These are phyloP conservation scores for Ischnura elegans DNA, from an alignment of 2,888 invertebrate genomes.

Conservation along the genomic window DNA sequence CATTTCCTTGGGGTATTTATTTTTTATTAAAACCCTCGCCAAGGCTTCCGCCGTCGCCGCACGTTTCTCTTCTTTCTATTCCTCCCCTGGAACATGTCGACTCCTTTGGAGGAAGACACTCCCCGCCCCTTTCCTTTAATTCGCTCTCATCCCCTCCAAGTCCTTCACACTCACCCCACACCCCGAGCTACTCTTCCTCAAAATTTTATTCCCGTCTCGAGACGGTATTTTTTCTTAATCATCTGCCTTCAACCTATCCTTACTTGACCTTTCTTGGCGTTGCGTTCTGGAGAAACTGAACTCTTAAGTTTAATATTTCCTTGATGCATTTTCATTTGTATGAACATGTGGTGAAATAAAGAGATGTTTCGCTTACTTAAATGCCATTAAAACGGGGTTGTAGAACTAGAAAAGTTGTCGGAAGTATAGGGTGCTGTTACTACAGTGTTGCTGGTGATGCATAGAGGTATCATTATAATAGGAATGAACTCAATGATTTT, in stretches of 20 bases:
- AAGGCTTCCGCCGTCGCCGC: neutral
- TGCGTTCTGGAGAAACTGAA: neutral
- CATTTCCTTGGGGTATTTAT: constrained; percentile 51
- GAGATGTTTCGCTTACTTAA: no score
- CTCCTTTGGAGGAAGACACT: neutral
- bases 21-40: constrained; percentile 32
- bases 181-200: neutral
- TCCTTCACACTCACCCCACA: neutral
- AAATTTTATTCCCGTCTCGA: neutral
- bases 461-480: no score
- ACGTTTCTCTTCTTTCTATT: neutral
- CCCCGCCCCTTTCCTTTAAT: neutral
- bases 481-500: no score
- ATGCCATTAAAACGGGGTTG: no score
- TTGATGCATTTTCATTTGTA: no score
- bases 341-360: no score
- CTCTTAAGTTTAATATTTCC: no score
- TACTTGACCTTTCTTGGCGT: neutral
- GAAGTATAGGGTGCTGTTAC: no score
- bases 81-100: neutral
- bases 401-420: no score
- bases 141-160: neutral
- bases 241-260: neutral
- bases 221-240: neutral
- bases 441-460: no score